Evolutionary conservation across 92 coral and sea anemone genomes (phyloP).

Genomic region (Scolanthus callimorphus): DNA sequence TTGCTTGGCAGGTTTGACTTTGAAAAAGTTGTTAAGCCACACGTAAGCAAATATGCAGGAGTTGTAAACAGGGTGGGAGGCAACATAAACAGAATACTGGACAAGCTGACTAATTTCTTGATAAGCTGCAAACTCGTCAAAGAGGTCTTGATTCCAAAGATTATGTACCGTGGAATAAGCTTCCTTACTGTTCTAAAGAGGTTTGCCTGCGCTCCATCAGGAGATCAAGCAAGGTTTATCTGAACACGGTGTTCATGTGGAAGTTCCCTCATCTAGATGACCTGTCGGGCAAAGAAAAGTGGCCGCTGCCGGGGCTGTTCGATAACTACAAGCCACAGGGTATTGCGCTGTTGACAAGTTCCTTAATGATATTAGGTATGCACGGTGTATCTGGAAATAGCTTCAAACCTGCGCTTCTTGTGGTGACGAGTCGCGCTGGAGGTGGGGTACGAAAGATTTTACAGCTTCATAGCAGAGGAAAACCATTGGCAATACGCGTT

Average conservation of each 20-base stretch:
- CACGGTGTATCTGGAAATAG: slow-evolving; percentile 64
- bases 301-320: slow-evolving; percentile 79
- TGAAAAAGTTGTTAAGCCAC: slow-evolving; percentile 43
- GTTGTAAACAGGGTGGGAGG: slow-evolving; percentile 26
- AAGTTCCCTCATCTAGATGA: slow-evolving; percentile 86
- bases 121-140: slow-evolving; percentile 58
- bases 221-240: slow-evolving; percentile 59
- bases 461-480: slow-evolving; percentile 42
- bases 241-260: slow-evolving; percentile 57
- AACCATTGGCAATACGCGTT: slow-evolving; percentile 35
- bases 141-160: slow-evolving; percentile 56
- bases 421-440: slow-evolving; percentile 38
- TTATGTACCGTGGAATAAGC: slow-evolving; percentile 55
- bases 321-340: slow-evolving; percentile 74
- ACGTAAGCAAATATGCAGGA: slow-evolving; percentile 22
- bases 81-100: slow-evolving; percentile 50
- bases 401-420: slow-evolving; percentile 59
- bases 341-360: slow-evolving; percentile 49
- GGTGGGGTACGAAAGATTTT: slow-evolving; percentile 47
- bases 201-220: slow-evolving; percentile 61
- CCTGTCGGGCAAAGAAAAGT: slow-evolving; percentile 58
- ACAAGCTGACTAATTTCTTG: slow-evolving; percentile 46
- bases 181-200: slow-evolving; percentile 60
- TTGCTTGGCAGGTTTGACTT: slow-evolving; percentile 33
- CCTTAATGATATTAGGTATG: slow-evolving; percentile 60